A percentile compares a stretch with the other conserved stretches of the same genome.
Conservation (phyloP, 2,797 vertebrate species). For the Borostomias antarcticus region DNA sequence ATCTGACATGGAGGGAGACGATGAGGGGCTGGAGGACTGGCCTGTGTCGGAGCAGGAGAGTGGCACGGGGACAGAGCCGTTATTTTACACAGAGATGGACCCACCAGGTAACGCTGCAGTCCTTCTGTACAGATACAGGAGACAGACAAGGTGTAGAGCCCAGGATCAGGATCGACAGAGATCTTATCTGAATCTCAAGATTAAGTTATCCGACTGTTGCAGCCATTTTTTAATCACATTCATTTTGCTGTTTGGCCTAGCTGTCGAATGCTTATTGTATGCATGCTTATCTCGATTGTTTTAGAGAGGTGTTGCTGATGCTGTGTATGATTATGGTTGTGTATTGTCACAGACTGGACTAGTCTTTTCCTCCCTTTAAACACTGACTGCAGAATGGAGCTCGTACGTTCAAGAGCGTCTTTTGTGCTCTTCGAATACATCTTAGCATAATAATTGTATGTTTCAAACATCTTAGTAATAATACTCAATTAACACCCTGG, state of each 20-base stretch:
- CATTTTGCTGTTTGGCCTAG: neutral
- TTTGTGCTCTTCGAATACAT: neutral
- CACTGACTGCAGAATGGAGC: neutral
- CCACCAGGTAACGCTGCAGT: conserved; percentile 79
- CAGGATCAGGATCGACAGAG: neutral
- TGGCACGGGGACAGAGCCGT: conserved; percentile 77
- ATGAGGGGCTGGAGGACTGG: conserved; percentile 80
- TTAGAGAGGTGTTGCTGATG: neutral
- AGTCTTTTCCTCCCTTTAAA: neutral
- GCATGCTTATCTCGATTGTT: neutral
- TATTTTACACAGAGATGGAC: conserved; percentile 87
- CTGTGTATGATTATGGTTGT: neutral
- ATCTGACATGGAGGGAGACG: conserved; percentile 65
- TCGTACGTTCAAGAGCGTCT: neutral
- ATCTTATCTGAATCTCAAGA: neutral
- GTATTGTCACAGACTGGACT: neutral
- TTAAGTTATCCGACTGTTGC: neutral
- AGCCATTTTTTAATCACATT: neutral
- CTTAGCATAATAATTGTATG: neutral
- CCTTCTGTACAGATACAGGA: neutral
- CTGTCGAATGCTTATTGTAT: neutral
- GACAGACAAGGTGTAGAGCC: conserved; percentile 9
- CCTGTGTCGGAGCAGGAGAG: conserved; percentile 74
- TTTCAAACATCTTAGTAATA: neutral
- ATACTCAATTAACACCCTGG: neutral